A percentile compares a stretch with the other conserved stretches of the same genome.
Conservation (phyloP, 1,140 invertebrate genomes). For the Drosophila dunni region DNA sequence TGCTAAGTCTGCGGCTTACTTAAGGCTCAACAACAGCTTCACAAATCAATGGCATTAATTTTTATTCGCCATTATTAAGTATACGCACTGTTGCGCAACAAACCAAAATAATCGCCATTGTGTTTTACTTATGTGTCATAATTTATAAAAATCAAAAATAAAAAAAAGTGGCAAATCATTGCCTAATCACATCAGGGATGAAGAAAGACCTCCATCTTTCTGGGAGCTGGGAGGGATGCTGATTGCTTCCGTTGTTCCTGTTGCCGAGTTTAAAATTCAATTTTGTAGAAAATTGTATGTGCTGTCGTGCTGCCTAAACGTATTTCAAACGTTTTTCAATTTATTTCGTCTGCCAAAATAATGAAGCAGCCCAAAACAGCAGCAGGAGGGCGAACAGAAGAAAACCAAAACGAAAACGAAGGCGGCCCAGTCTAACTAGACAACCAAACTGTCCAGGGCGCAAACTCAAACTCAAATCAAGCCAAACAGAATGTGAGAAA, state of each 20-base stretch:
- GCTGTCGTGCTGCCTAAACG: constrained; percentile 65
- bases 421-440: constrained; percentile 11
- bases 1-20: not conserved
- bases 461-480: constrained; percentile 58
- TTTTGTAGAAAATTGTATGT: constrained; percentile 75
- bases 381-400: constrained; percentile 5
- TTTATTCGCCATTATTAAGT: constrained; percentile 20
- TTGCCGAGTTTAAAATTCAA: constrained; percentile 64
- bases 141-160: constrained; percentile 13
- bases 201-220: not conserved
- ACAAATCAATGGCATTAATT: constrained; percentile 20
- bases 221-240: constrained; percentile 21
- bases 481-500: constrained; percentile 52
- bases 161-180: constrained; percentile 59
- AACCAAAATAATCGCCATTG: constrained; percentile 44
- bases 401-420: not conserved
- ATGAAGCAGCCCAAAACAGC: constrained; percentile 49
- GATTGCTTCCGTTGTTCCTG: constrained; percentile 65
- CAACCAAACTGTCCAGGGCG: constrained; percentile 44
- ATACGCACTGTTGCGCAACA: constrained; percentile 40
- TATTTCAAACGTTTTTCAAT: constrained; percentile 75
- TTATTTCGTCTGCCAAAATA: constrained; percentile 75
- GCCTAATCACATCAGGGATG: constrained; percentile 63
- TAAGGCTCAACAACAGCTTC: constrained; percentile 3
- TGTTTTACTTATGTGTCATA: constrained; percentile 44